phyloP scores from a whole-genome alignment of 2,113 vertebrate genomes.

The Atrichornis clamosus region DNA sequence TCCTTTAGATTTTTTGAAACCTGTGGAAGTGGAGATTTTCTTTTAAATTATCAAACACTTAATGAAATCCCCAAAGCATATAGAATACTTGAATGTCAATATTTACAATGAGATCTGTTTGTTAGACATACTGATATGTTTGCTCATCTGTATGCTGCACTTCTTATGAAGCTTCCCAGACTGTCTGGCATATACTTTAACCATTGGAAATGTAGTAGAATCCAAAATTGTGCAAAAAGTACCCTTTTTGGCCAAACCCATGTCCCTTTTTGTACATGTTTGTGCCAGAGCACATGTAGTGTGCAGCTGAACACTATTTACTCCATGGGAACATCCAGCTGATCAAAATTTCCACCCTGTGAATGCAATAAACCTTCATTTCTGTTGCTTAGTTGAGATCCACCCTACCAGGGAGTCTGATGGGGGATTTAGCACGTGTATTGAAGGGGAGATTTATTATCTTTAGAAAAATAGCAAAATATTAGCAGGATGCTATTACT shows the following conservation, averaged over 20 bases:
- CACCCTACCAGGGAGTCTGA: background rate
- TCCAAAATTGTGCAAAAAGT: background rate
- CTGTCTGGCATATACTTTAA: background rate
- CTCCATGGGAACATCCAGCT: background rate
- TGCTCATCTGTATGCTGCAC: background rate
- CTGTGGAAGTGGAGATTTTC: background rate
- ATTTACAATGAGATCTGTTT: background rate
- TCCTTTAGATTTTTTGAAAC: background rate
- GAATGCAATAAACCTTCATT: background rate
- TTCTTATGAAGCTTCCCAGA: background rate
- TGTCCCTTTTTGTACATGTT: background rate
- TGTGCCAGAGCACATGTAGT: constrained; percentile 10
- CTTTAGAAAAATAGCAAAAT: constrained; percentile 22
- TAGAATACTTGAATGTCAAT: background rate
- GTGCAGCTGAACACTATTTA: constrained; percentile 35
- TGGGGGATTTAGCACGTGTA: background rate
- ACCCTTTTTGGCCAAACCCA: background rate
- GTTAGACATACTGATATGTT: background rate
- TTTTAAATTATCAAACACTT: background rate
- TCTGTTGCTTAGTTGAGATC: background rate
- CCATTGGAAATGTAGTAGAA: background rate
- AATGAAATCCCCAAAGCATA: background rate
- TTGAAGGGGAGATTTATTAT: background rate
- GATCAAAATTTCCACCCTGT: background rate
- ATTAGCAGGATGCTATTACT: constrained; percentile 31